A percentile compares a stretch with the other conserved stretches of the same genome.
phyloP scores from a whole-genome alignment of 2,888 invertebrate genomes.

The Petrolisthes cinctipes region DNA sequence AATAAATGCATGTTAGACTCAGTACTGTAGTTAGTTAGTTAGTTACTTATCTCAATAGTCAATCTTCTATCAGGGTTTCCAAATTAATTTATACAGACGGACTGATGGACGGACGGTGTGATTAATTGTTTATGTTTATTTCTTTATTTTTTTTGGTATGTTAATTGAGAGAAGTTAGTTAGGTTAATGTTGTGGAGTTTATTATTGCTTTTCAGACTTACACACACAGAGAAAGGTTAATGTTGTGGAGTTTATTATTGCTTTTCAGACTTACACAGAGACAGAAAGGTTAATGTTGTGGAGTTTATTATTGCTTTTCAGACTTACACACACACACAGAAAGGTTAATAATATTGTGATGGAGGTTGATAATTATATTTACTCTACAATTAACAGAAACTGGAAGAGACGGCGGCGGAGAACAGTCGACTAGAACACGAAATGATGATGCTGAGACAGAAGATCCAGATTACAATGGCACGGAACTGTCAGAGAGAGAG shows the following conservation, averaged over 20 bases:
- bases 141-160: background rate
- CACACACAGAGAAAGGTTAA: background rate
- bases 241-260: background rate
- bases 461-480: conserved; percentile 74
- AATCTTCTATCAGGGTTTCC: no score
- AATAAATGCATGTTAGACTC: conserved; percentile 23
- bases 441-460: conserved; percentile 84
- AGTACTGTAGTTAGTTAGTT: background rate
- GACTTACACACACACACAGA: background rate
- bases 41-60: background rate
- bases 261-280: background rate
- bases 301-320: background rate
- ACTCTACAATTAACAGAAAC: conserved; percentile 75
- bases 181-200: background rate
- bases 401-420: conserved; percentile 92
- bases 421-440: conserved; percentile 91
- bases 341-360: background rate
- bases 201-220: background rate
- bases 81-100: no score
- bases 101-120: no score
- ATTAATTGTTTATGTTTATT: conserved; percentile 9
- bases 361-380: background rate
- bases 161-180: background rate
- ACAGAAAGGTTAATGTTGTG: background rate
- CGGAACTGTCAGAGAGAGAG: conserved; percentile 58